These are phyloP conservation scores for Gallinago undulata DNA, from an alignment of 2,113 vertebrate species.

Conservation along the genomic window DNA sequence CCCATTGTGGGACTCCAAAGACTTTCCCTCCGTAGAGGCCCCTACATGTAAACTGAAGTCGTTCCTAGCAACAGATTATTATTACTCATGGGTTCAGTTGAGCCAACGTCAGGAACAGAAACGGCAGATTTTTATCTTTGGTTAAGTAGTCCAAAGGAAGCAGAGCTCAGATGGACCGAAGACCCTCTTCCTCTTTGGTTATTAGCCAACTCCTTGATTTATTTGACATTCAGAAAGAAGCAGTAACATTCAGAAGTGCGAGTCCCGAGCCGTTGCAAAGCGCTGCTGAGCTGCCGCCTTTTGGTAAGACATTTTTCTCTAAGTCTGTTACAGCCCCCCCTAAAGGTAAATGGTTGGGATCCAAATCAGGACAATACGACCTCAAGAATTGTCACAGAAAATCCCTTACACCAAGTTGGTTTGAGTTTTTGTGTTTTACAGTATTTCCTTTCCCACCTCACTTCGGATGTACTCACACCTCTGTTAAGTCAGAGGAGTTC, in stretches of 20 bases:
- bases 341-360: not conserved
- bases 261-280: not conserved
- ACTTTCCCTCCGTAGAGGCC: slow-evolving; percentile 17
- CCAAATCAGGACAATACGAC: not conserved
- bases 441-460: not conserved
- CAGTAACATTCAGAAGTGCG: not conserved
- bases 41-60: slow-evolving; percentile 15
- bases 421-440: not conserved
- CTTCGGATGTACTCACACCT: not conserved
- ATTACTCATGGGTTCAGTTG: not conserved
- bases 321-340: not conserved
- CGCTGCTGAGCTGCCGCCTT: not conserved
- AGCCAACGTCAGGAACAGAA: not conserved
- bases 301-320: not conserved
- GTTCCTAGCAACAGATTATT: slow-evolving; percentile 42
- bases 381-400: not conserved
- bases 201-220: not conserved
- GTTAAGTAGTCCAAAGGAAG: not conserved
- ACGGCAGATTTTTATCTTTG: slow-evolving; percentile 35
- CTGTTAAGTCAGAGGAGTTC: not conserved
- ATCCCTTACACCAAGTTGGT: not conserved
- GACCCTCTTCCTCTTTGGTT: not conserved
- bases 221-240: not conserved
- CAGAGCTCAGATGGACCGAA: not conserved
- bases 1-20: slow-evolving; percentile 3